Base-by-base conservation (phyloP, 1,140 invertebrate genomes). In the Lepidurus arcticus region DNA sequence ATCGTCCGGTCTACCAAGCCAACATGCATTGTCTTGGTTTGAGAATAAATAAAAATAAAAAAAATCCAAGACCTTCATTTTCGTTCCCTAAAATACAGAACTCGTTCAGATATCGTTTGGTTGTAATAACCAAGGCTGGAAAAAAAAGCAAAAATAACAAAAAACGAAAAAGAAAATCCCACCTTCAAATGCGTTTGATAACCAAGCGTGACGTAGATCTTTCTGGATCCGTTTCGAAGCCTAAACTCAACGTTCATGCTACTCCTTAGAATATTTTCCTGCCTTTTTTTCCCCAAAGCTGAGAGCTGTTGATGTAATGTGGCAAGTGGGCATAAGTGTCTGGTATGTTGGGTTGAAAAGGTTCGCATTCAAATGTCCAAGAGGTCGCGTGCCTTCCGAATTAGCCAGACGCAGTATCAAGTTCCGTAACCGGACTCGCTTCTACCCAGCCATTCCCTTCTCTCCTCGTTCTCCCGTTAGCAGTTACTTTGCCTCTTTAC, bases 321-420 rank as follows among this genome's bases (percentile, higher is more conserved):
- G 53, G 53, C 53, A 65, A 65, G 53, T 65, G 53, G 53, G 53
- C 53, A n/a, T 65, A 65, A 65, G 53, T 65, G 53, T 65, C 53
- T 65, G 53, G 53, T 65, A 16, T 9, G 21, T 13, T 65, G 16
- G 53, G 53, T 65, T 65, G 21, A 21, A 65, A 65, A 65, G 53
- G 53, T 65, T 65, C 53, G 53, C 53, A 65, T 65, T 65, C 53
- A 65, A 65, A 65, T 65, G 53, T 65, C 53, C 53, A 65, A 65
- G 53, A 65, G 53, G 53, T 65, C 53, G 53, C 53, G 53, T 65
- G 53, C 53, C 53, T 65, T 65, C 53, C 53, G 53, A 65, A 65
- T 65, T 65, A 65, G 53, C 53, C 53, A 65, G 53, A 65, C 53
- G 53, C 53, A 65, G 53, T 65, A 65, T 65, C 53, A 65, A 16